Evolutionary conservation across 2,797 vertebrate genomes (phyloP).

Genomic region (Amblyopsis hoosieri): DNA sequence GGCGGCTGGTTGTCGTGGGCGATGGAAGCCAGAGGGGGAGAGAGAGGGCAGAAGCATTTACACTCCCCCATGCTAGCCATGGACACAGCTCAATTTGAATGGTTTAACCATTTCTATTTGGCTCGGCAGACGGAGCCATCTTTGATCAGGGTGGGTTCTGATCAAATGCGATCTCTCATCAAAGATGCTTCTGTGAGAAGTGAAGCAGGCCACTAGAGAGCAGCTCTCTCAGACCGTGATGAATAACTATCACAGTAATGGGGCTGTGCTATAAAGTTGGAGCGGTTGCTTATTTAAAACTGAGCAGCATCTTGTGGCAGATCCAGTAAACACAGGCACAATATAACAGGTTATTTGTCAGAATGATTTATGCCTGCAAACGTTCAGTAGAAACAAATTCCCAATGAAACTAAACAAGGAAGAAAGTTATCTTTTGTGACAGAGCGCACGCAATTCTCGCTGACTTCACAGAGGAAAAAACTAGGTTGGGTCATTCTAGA

Average conservation of each 20-base stretch:
- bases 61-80: not conserved
- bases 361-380: slow-evolving; percentile 79
- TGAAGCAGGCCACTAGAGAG: slow-evolving; percentile 42
- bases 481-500: slow-evolving; percentile 75
- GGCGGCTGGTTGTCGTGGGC: slow-evolving; percentile 64
- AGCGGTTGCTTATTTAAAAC: slow-evolving; percentile 75
- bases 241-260: slow-evolving; percentile 78
- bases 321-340: slow-evolving; percentile 75
- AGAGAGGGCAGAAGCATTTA: not conserved
- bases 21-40: slow-evolving; percentile 26
- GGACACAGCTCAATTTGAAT: slow-evolving; percentile 13
- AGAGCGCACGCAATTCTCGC: slow-evolving; percentile 71
- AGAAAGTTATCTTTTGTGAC: slow-evolving; percentile 79
- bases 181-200: slow-evolving; percentile 40
- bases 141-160: slow-evolving; percentile 37
- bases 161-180: slow-evolving; percentile 37
- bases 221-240: slow-evolving; percentile 68
- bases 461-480: slow-evolving; percentile 74
- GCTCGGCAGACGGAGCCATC: slow-evolving; percentile 1
- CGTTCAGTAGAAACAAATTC: slow-evolving; percentile 79
- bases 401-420: slow-evolving; percentile 79
- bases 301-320: slow-evolving; percentile 71
- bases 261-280: slow-evolving; percentile 74
- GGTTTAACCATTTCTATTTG: no score
- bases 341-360: slow-evolving; percentile 81